Conservation (phyloP, 2,113 vertebrate species). For the Lophotis ruficrista region DNA sequence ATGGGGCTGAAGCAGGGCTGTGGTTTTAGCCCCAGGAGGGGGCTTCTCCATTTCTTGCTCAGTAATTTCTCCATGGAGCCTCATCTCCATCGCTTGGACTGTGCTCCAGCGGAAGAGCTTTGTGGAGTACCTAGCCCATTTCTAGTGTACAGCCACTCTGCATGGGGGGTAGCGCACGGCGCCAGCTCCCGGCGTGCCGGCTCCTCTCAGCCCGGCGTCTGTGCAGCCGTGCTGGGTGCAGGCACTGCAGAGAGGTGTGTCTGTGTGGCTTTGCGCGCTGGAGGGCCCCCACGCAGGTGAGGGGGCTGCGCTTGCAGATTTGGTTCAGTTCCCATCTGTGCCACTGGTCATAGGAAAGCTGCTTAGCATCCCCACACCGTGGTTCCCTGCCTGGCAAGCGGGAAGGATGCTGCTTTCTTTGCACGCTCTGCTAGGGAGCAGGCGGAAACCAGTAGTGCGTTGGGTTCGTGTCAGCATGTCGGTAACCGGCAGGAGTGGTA, state of each 20-base stretch:
- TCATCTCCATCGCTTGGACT: accelerated
- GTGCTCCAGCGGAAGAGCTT: background rate
- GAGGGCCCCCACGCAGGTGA: background rate
- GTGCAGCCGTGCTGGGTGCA: background rate
- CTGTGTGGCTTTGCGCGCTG: background rate
- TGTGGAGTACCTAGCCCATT: background rate
- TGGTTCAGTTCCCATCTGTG: background rate
- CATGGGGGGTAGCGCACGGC: background rate
- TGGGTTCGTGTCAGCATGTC: background rate
- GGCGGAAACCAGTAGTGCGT: background rate
- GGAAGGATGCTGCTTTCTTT: background rate
- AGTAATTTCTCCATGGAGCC: background rate
- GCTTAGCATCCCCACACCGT: background rate
- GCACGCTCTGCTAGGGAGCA: background rate
- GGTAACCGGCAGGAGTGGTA: background rate
- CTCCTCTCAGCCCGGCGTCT: background rate
- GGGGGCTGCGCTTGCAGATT: background rate
- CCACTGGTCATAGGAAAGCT: background rate
- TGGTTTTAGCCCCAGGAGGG: background rate
- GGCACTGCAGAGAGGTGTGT: background rate
- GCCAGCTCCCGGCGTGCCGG: background rate
- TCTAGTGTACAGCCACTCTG: accelerated
- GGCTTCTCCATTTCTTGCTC: background rate
- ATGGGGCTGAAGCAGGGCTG: background rate
- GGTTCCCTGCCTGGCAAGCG: background rate